Conservation (phyloP, 1,140 invertebrate genomes). For the Mactra quadrangularis region DNA sequence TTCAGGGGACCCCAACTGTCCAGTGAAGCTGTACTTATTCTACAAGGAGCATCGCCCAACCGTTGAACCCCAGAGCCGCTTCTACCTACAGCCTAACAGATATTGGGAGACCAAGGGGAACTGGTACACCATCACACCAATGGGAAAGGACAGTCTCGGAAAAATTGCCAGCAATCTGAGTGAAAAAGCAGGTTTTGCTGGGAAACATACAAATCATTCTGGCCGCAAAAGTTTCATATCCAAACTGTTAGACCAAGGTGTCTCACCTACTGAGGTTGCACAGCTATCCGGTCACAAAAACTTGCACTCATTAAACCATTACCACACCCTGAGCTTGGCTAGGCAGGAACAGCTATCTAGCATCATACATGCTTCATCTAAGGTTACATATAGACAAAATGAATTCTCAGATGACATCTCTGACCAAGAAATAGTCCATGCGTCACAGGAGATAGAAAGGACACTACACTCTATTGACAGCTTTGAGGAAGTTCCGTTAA, state of each 20-base stretch:
- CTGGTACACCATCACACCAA: background rate
- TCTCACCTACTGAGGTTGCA: conserved; percentile 1
- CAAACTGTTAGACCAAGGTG: background rate
- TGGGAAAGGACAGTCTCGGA: conserved; percentile 24
- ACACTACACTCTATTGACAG: background rate
- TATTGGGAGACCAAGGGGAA: background rate
- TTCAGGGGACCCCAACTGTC: conserved; percentile 32
- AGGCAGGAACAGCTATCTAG: background rate
- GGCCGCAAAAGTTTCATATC: conserved; percentile 19
- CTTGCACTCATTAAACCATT: background rate
- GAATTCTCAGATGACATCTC: background rate
- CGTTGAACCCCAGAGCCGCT: background rate
- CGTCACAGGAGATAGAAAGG: conserved; percentile 12
- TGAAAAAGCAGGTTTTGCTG: conserved; percentile 14
- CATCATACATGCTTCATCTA: background rate
- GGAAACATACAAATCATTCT: conserved; percentile 15
- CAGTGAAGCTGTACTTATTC: conserved; percentile 1
- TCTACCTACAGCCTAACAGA: background rate
- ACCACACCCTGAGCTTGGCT: background rate
- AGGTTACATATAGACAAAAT: background rate
- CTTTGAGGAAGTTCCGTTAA: conserved; percentile 11
- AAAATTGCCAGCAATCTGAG: background rate
- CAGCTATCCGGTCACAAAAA: conserved; percentile 40
- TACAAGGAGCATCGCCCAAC: background rate
- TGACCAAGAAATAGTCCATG: background rate